These are phyloP conservation scores for Drosophila limbata DNA, from an alignment of 2,888 invertebrate species.

Conservation along the genomic window DNA sequence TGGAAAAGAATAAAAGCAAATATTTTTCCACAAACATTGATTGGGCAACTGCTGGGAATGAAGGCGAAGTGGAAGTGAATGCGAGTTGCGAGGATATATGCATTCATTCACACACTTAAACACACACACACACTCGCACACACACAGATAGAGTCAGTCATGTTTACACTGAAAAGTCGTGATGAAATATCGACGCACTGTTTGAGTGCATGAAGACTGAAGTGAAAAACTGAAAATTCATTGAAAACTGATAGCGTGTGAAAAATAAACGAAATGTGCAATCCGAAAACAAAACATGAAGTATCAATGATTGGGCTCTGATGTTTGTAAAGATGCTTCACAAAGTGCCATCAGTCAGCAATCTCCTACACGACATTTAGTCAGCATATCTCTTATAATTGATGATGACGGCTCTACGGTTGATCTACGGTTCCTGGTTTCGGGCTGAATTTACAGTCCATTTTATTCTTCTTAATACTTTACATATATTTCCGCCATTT, in stretches of 20 bases:
- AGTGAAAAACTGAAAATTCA: constrained; percentile 71
- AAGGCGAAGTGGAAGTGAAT: constrained; percentile 23
- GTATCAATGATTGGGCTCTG: constrained; percentile 53
- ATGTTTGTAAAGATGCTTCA: constrained; percentile 34
- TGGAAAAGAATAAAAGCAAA: constrained; percentile 73
- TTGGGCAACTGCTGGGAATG: constrained; percentile 67
- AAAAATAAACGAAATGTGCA: constrained; percentile 77
- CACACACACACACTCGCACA: constrained; percentile 5
- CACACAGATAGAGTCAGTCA: constrained; percentile 17
- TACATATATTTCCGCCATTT: too few species aligned
- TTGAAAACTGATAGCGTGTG: constrained; percentile 82
- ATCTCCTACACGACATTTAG: constrained; percentile 7
- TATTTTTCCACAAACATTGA: constrained; percentile 80
- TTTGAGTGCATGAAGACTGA: constrained; percentile 48
- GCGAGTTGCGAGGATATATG: constrained; percentile 21
- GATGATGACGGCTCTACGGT: too few species aligned
- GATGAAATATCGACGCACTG: constrained; percentile 63
- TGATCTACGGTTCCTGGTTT: too few species aligned
- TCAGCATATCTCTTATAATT: constrained; percentile 2
- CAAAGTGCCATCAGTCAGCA: constrained; percentile 10
- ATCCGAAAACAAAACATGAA: constrained; percentile 63
- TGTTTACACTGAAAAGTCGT: constrained; percentile 50
- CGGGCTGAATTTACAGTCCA: neutral
- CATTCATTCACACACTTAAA: constrained; percentile 13
- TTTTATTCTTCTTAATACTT: too few species aligned